Evolutionary conservation across 2,888 invertebrate species (phyloP).

Genomic region (Drosophila subsilvestris): DNA sequence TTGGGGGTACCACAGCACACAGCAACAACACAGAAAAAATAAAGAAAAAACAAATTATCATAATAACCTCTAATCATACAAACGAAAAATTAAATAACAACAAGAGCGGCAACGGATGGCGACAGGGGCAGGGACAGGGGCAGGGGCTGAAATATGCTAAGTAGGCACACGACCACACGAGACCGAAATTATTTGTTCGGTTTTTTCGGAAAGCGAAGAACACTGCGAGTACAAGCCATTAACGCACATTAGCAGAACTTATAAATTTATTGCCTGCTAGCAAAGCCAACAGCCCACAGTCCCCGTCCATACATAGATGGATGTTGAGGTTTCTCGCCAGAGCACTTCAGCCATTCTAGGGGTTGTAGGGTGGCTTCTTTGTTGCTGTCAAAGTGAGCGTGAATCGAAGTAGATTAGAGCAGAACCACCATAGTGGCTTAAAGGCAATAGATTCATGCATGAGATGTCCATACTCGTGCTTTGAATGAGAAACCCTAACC

Average conservation of each 20-base stretch:
- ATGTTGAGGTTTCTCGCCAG: constrained; percentile 8
- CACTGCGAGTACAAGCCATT: constrained; percentile 71
- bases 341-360: constrained; percentile 10
- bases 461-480: too few species aligned
- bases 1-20: not conserved
- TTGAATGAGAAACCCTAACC: not conserved
- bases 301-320: constrained; percentile 11
- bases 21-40: not conserved
- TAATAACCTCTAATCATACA: constrained; percentile 79
- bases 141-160: constrained; percentile 44
- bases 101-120: constrained; percentile 45
- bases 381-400: constrained; percentile 67
- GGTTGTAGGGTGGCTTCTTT: not conserved
- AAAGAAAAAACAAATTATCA: constrained; percentile 68
- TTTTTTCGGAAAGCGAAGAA: not conserved
- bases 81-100: constrained; percentile 76
- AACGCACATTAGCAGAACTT: constrained; percentile 78
- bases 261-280: constrained; percentile 72
- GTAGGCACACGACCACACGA: constrained; percentile 45
- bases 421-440: constrained; percentile 5
- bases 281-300: too few species aligned
- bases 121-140: not conserved
- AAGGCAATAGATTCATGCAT: not conserved
- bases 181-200: constrained; percentile 21
- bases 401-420: constrained; percentile 40